Evolutionary conservation across 1,140 invertebrate species (phyloP).

Genomic region (Drosophila subpulchrella): DNA sequence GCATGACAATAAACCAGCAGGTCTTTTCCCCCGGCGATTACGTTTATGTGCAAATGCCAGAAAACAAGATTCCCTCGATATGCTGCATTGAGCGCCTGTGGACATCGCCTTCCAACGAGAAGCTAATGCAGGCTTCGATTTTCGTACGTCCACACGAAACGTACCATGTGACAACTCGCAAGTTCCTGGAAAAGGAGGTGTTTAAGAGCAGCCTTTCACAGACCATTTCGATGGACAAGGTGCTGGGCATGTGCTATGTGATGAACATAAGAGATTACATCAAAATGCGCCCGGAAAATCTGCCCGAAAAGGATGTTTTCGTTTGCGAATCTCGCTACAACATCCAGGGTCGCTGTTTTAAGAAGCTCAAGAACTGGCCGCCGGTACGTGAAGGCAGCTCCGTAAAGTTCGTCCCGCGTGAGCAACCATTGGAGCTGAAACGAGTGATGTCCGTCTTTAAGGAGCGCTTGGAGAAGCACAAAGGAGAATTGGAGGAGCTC

Average conservation of each 20-base stretch:
- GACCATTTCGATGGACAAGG: constrained; percentile 93
- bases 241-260: constrained; percentile 96
- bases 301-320: constrained; percentile 97
- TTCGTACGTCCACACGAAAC: constrained; percentile 94
- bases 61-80: constrained; percentile 89
- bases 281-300: constrained; percentile 93
- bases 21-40: constrained; percentile 82
- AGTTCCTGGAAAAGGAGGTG: constrained; percentile 97
- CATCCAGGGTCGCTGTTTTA: constrained; percentile 93
- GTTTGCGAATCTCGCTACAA: constrained; percentile 98
- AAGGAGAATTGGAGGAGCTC: constrained; percentile 94
- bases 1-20: constrained; percentile 83
- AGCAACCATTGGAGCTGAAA: constrained; percentile 91
- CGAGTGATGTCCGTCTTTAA: constrained; percentile 97
- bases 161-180: constrained; percentile 96
- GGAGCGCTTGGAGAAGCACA: constrained; percentile 95
- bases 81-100: constrained; percentile 94
- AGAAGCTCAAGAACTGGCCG: constrained; percentile 97
- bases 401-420: constrained; percentile 89
- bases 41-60: constrained; percentile 78
- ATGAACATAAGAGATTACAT: constrained; percentile 98
- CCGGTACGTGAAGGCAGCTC: constrained; percentile 85
- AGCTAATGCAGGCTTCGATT: constrained; percentile 95
- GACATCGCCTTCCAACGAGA: constrained; percentile 92
- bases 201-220: constrained; percentile 95